A percentile compares a stretch with the other conserved stretches of the same genome.
Evolutionary conservation across 2,113 vertebrate genomes (phyloP).

Genomic region (Romanogobio albipinnatus): DNA sequence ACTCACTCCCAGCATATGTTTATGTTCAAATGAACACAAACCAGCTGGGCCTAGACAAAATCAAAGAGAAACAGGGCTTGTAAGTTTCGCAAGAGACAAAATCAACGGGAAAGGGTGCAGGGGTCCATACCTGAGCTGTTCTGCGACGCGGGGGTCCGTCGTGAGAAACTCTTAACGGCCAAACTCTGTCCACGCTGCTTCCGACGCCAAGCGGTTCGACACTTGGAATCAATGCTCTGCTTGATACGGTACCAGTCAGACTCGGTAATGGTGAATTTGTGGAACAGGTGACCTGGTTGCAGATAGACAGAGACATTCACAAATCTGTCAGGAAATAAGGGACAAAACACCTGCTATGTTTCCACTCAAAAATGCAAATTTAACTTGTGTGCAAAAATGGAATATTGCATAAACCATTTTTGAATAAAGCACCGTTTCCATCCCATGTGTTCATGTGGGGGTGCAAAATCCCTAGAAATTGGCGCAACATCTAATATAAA

Average conservation of each 20-base stretch:
- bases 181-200: constrained; percentile 97
- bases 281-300: constrained; percentile 89
- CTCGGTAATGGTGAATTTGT: constrained; percentile 93
- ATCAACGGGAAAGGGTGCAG: background rate
- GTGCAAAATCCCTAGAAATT: too few species aligned
- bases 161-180: constrained; percentile 96
- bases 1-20: background rate
- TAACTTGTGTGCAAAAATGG: too few species aligned
- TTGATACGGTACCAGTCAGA: constrained; percentile 99
- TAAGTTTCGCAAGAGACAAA: background rate
- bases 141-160: constrained; percentile 84
- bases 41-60: constrained; percentile 20
- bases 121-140: constrained; percentile 73
- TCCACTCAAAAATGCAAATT: too few species aligned
- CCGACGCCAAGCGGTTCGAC: constrained; percentile 94
- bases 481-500: too few species aligned
- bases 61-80: background rate
- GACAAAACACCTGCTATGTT: background rate
- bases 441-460: too few species aligned
- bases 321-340: background rate
- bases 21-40: constrained; percentile 14
- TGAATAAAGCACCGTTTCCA: too few species aligned
- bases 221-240: constrained; percentile 98
- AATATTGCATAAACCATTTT: too few species aligned
- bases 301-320: constrained; percentile 7